Evolutionary conservation across 2,888 invertebrate species (phyloP).

Genomic region (Cetonia aurata): DNA sequence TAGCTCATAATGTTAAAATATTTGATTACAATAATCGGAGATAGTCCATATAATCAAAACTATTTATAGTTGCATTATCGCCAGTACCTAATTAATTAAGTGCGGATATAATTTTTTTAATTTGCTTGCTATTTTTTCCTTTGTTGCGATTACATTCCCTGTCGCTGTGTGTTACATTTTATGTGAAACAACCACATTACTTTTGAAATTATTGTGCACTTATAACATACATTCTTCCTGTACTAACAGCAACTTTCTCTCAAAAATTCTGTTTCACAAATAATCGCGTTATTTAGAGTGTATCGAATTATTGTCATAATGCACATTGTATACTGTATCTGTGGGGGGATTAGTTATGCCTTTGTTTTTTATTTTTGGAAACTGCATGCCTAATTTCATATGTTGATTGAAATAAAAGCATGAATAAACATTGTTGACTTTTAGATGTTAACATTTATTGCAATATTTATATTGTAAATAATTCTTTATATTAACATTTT

Average conservation of each 20-base stretch:
- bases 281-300: slow-evolving; percentile 32
- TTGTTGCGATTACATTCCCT: too few species aligned
- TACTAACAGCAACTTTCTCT: slow-evolving; percentile 30
- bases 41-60: too few species aligned
- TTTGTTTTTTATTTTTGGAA: slow-evolving; percentile 14
- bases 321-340: neutral
- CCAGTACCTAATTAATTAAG: too few species aligned
- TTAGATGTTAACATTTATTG: too few species aligned
- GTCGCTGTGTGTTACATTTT: neutral
- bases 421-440: too few species aligned
- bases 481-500: too few species aligned
- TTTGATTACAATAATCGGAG: too few species aligned
- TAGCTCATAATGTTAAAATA: too few species aligned
- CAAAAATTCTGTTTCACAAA: slow-evolving; percentile 31
- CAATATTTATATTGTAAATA: too few species aligned
- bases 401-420: slow-evolving; percentile 13
- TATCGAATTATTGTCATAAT: slow-evolving; percentile 12
- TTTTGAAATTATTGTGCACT: slow-evolving; percentile 1
- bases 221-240: slow-evolving; percentile 1
- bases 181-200: neutral
- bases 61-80: too few species aligned
- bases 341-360: slow-evolving; percentile 8
- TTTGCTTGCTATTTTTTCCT: too few species aligned
- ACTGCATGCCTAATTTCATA: slow-evolving; percentile 27
- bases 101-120: too few species aligned